A percentile compares a stretch with the other conserved stretches of the same genome.
phyloP scores from a whole-genome alignment of 2,113 vertebrate genomes.

The Planiliza haematocheilus region DNA sequence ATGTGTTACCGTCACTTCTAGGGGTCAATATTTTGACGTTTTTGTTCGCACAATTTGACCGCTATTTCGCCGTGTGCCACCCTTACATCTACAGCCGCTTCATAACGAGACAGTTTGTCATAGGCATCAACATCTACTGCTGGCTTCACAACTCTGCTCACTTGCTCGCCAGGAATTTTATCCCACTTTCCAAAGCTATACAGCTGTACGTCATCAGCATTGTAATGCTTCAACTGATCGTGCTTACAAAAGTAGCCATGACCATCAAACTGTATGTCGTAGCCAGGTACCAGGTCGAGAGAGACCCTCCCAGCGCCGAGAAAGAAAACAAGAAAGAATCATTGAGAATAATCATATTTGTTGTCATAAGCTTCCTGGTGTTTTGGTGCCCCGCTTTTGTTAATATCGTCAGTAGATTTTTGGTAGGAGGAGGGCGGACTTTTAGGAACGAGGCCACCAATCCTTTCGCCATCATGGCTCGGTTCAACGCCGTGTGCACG shows the following conservation, averaged over 20 bases:
- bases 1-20: slow-evolving; percentile 69
- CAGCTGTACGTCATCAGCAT: slow-evolving; percentile 61
- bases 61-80: slow-evolving; percentile 75
- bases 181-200: slow-evolving; percentile 58
- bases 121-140: slow-evolving; percentile 66
- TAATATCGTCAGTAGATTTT: slow-evolving; percentile 68
- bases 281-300: slow-evolving; percentile 72
- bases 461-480: slow-evolving; percentile 75
- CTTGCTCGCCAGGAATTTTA: slow-evolving; percentile 34
- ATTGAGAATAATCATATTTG: slow-evolving; percentile 74
- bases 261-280: slow-evolving; percentile 80
- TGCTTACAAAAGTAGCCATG: slow-evolving; percentile 77
- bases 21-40: slow-evolving; percentile 78
- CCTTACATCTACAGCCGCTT: slow-evolving; percentile 75
- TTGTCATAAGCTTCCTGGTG: slow-evolving; percentile 74
- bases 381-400: slow-evolving; percentile 81
- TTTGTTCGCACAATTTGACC: slow-evolving; percentile 80
- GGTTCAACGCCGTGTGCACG: slow-evolving; percentile 75
- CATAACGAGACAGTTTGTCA: slow-evolving; percentile 52
- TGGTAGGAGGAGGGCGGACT: slow-evolving; percentile 29
- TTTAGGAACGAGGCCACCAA: slow-evolving; percentile 79
- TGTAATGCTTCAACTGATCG: slow-evolving; percentile 61
- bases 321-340: slow-evolving; percentile 78
- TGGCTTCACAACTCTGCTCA: slow-evolving; percentile 62
- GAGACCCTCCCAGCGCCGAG: slow-evolving; percentile 70